Base-by-base conservation (phyloP, 2,797 vertebrate genomes). In the Naso thynnoides region DNA sequence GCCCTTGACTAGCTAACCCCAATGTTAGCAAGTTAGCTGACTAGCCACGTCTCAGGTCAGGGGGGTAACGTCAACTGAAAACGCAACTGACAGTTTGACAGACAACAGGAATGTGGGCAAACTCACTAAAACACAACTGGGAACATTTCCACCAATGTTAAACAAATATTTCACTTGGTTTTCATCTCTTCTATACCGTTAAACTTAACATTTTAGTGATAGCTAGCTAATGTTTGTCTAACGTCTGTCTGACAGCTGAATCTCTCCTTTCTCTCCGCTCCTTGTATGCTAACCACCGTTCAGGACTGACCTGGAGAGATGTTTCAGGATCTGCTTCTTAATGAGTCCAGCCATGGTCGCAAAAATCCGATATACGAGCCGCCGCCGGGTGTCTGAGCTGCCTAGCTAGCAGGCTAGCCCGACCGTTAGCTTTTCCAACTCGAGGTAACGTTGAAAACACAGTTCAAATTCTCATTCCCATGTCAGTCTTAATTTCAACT, bases 271-370 rank as follows among this genome's bases (percentile, higher is more conserved):
- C 55, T 19, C 23, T 19, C 23, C 36, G 2, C 44, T 47, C 33
- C 9, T 55, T 39, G 44, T 11, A 59, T 13, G 52, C 48, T 67
- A 56, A 70, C 54, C 29, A 0, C 8, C 1, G 56, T 4, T 38
- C 39, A 27, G 21, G 8, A 94, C 95, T 89, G 80, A 95, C 95
- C 95, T 95, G 92, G 95, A 95, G 60, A 95, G 93, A 90, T 95
- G 95, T 86, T 95, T 95, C 81, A 95, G 90, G 87, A 95, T 95
- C 92, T 95, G 95, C 88, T 95, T 95, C 90, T 95, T 95, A 84
- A 95, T 95, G 78, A 95, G 91, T 36, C 95, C 95, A 16, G 95
- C 95, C 95, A 95, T 95, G 85, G 82, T 76, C 36, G 62, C 65
- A 64, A 1, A 79, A 81, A 79, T 52, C 74, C 61, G 66, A 44